Conservation (phyloP, 2,113 vertebrate genomes). For the Melanotaenia duboulayi region DNA sequence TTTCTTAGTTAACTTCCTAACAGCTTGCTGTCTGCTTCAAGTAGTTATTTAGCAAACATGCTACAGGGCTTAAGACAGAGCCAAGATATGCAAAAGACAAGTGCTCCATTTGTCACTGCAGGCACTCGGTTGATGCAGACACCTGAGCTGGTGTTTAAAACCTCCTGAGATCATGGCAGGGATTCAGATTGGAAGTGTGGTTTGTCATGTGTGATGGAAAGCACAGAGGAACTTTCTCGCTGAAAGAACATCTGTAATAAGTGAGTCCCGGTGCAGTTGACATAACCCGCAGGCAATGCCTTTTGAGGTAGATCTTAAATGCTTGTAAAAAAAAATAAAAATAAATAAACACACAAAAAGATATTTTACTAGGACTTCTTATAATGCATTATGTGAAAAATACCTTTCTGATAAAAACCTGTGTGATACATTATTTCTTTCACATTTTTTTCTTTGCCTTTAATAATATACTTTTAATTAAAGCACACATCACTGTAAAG, state of each 20-base stretch:
- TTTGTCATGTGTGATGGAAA: neutral
- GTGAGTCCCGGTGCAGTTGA: neutral
- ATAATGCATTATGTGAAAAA: too few relatives aligned
- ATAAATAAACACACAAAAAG: too few relatives aligned
- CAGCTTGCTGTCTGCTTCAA: slow-evolving; percentile 31
- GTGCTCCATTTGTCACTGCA: slow-evolving; percentile 44
- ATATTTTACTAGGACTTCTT: too few relatives aligned
- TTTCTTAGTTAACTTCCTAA: neutral
- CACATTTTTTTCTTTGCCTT: too few relatives aligned
- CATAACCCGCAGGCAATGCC: neutral
- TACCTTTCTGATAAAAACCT: too few relatives aligned
- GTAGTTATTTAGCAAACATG: neutral
- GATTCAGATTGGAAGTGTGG: slow-evolving; percentile 18
- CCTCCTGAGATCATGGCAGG: slow-evolving; percentile 30
- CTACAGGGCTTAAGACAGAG: neutral
- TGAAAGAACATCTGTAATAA: slow-evolving; percentile 23
- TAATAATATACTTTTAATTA: neutral
- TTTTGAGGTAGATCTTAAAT: slow-evolving; percentile 1
- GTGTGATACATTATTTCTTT: too few relatives aligned
- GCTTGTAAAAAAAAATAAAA: too few relatives aligned
- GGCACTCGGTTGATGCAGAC: slow-evolving; percentile 33
- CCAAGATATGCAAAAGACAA: slow-evolving; percentile 17
- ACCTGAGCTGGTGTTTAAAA: slow-evolving; percentile 23
- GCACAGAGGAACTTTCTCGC: slow-evolving; percentile 17
- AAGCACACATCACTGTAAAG: neutral